A percentile compares a stretch with the other conserved stretches of the same genome.
Evolutionary conservation across 2,113 vertebrate species (phyloP).

Genomic region (Eclectus roratus): DNA sequence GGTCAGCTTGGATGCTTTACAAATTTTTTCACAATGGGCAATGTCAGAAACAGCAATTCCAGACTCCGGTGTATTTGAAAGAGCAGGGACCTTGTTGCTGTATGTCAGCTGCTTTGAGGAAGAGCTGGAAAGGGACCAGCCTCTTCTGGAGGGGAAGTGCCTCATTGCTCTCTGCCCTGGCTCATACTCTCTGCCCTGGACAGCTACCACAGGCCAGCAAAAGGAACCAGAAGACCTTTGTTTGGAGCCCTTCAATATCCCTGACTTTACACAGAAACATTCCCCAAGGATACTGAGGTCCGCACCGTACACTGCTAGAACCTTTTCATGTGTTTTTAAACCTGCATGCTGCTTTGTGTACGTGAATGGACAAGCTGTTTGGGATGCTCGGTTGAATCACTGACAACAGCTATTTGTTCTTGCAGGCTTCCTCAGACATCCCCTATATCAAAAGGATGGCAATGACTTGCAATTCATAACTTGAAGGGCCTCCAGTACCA

Average conservation of each 20-base stretch:
- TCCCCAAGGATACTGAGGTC: background rate
- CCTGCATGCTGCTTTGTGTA: background rate
- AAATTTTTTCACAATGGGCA: background rate
- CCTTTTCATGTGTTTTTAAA: background rate
- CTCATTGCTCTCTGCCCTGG: background rate
- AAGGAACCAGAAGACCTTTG: background rate
- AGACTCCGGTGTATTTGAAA: background rate
- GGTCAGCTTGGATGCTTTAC: background rate
- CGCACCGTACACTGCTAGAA: background rate
- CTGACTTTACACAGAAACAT: background rate
- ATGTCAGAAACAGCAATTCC: background rate
- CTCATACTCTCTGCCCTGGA: background rate
- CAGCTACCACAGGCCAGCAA: background rate
- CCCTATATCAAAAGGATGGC: background rate
- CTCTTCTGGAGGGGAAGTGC: background rate
- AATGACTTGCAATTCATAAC: background rate
- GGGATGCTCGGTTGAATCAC: background rate
- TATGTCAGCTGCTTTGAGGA: background rate
- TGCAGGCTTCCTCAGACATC: background rate
- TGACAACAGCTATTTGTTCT: background rate
- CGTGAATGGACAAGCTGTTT: background rate
- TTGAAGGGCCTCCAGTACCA: background rate
- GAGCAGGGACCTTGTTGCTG: background rate
- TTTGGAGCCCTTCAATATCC: background rate
- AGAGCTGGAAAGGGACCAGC: background rate